Evolutionary conservation across 2,888 invertebrate species (phyloP), one percentile per base, ranked within the genome.

Genomic region (Chloroclystis v-ata): DNA sequence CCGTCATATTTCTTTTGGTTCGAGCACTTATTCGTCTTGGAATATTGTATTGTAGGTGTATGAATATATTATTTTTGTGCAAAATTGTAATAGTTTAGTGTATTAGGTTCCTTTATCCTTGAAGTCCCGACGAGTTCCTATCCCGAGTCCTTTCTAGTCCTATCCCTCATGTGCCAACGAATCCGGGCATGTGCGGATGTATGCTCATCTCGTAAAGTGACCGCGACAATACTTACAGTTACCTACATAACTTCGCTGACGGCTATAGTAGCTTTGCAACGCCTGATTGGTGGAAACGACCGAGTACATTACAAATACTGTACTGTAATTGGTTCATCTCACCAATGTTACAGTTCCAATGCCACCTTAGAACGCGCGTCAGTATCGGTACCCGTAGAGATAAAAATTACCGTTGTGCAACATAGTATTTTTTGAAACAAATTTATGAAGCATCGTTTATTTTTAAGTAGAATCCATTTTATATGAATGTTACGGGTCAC

Each of bases 101-200:
- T 51, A 50, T 29, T 42, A 59, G 56, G 49, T 53, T 52, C 63
- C 62, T 72, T 67, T 65, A 67, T 67, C 72, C 83, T 66, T 65
- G 66, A 61, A 61, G 58, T 67, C 78, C 78, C 62, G 47, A 46
- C 54, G 63, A 65, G 79, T 75, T 80, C 83, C 82, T 76, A 64
- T 72, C 82, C 82, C 65, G 68, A 71, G 71, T 82, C 83, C 86
- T 69, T 59, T 82, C 86, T 86, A 85, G 86, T 87, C 86, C 86
- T 74, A 63, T 64, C 75, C 82, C 83, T 76, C 72, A 74, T 69
- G 85, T 85, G 86, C 85, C 86, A 82, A 78, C 84, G 83, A 82
- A 78, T 83, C 76, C 65, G 67, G 49, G 61, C 64, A 64, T 64
- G 70, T 66, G 72, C 72, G 70, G 65, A 69, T 66, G 72, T 63